Conservation (phyloP, 2,797 vertebrate genomes). For the Apodemus agrarius region DNA sequence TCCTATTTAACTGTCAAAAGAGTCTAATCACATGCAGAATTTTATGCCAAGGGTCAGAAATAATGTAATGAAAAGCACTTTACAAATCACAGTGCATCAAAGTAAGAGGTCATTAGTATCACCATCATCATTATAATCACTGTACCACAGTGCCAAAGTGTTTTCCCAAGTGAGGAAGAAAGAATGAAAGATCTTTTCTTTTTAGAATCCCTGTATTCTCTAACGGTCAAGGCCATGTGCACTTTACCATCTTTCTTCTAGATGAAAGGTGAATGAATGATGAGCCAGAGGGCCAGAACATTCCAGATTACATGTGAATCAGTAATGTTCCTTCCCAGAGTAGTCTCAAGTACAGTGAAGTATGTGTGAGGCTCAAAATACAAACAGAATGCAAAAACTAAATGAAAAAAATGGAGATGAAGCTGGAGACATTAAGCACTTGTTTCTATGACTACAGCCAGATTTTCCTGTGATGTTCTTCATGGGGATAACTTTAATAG, state of each 20-base stretch:
- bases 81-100: slow-evolving; percentile 46
- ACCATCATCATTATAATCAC: neutral
- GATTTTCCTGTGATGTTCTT: neutral
- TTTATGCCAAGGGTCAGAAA: slow-evolving; percentile 52
- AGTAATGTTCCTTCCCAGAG: neutral
- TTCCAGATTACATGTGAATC: neutral
- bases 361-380: neutral
- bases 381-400: neutral
- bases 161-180: neutral
- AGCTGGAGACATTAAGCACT: neutral
- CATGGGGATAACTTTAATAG: slow-evolving; percentile 13
- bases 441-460: neutral
- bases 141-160: neutral
- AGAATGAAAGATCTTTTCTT: neutral
- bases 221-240: neutral
- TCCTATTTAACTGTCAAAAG: slow-evolving; percentile 22
- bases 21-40: neutral
- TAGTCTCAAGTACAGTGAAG: neutral
- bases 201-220: neutral
- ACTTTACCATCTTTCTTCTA: neutral
- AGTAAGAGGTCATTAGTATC: slow-evolving; percentile 40
- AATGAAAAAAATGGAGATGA: neutral
- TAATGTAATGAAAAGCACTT: slow-evolving; percentile 60
- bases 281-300: neutral
- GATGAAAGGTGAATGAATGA: neutral